Evolutionary conservation across 2,888 invertebrate species (phyloP).

Genomic region (Acrocera orbiculus): DNA sequence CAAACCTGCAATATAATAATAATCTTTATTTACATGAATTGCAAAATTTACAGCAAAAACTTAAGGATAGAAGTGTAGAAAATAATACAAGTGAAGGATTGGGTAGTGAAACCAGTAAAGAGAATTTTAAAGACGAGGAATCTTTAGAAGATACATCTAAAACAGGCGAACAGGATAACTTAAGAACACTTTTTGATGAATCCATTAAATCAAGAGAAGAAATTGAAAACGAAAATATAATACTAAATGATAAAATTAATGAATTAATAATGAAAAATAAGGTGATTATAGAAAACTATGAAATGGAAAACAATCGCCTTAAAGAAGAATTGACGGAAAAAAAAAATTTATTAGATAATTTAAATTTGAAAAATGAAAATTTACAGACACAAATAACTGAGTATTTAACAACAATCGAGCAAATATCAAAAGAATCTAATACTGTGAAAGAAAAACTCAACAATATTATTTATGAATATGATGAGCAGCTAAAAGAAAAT

Average conservation of each 20-base stretch:
- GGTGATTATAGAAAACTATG: conserved; percentile 10
- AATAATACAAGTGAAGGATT: no score
- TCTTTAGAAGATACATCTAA: no score
- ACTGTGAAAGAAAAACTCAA: conserved; percentile 10
- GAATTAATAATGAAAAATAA: background rate
- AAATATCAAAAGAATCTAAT: conserved; percentile 12
- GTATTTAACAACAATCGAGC: conserved; percentile 8
- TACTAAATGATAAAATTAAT: conserved; percentile 18
- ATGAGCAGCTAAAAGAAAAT: conserved; percentile 14
- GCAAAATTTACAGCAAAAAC: no score
- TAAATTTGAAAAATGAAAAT: conserved; percentile 17
- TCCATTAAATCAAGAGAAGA: no score
- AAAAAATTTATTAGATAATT: no score
- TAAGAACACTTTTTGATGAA: no score
- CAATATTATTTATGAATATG: conserved; percentile 9
- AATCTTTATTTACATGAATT: no score
- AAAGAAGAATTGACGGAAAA: conserved; percentile 19
- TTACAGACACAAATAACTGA: conserved; percentile 17
- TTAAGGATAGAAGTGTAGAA: no score
- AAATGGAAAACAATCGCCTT: conserved; percentile 15
- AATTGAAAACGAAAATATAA: conserved; percentile 19
- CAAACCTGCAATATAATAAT: no score
- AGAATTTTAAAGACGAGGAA: no score
- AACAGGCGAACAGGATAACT: no score
- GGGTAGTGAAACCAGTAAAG: no score